A percentile compares a stretch with the other conserved stretches of the same genome.
These are phyloP conservation scores for Ciona savignyi DNA, from an alignment of 23 tunicate genomes.

Conservation along the genomic window DNA sequence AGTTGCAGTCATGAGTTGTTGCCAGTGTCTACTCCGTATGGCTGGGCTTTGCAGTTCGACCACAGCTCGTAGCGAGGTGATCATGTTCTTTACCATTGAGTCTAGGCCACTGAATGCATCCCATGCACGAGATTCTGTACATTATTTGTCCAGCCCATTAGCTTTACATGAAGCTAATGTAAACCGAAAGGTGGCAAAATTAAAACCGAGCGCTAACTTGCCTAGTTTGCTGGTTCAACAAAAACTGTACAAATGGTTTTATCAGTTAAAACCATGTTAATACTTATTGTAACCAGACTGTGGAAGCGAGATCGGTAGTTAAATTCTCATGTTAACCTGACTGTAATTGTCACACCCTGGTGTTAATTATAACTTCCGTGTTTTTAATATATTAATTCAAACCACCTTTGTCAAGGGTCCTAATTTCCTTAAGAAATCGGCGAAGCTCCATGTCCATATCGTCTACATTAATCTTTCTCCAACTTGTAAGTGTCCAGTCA, in stretches of 20 bases:
- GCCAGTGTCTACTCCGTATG: conserved; percentile 86
- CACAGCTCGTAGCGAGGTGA: conserved; percentile 81
- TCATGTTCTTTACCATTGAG: conserved; percentile 79
- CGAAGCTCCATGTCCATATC: conserved; percentile 76
- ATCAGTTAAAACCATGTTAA: too few species aligned
- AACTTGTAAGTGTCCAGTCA: conserved; percentile 88
- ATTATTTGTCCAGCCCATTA: too few species aligned
- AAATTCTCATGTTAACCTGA: too few species aligned
- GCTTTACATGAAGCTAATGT: too few species aligned
- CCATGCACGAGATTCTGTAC: conserved; percentile 87
- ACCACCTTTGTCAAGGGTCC: conserved; percentile 74
- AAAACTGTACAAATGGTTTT: too few species aligned
- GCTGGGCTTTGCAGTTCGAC: conserved; percentile 89
- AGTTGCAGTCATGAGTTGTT: conserved; percentile 73
- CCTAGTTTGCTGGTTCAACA: too few species aligned
- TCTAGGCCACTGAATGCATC: conserved; percentile 84
- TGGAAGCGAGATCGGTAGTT: too few species aligned
- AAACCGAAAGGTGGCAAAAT: too few species aligned
- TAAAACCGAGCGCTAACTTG: too few species aligned
- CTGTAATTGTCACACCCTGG: too few species aligned
- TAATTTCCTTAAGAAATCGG: conserved; percentile 69
- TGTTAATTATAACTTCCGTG: background rate
- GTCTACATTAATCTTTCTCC: conserved; percentile 80
- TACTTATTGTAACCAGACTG: too few species aligned
- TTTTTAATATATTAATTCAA: background rate